Evolutionary conservation across 2,113 vertebrate species (phyloP), one percentile per base, ranked within the genome.

Genomic region (Cyanistes caeruleus): DNA sequence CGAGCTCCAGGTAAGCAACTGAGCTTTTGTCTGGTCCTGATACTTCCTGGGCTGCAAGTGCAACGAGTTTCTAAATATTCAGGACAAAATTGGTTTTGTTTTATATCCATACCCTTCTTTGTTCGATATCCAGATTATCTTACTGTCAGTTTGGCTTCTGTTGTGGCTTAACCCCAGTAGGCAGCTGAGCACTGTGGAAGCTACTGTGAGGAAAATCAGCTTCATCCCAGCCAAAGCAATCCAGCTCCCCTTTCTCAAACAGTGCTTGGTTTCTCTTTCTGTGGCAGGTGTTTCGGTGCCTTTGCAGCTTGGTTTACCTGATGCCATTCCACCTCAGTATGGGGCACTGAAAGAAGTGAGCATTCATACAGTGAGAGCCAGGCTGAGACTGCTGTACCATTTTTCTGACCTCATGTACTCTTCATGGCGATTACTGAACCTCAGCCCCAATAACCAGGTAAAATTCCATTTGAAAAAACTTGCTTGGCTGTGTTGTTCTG

Each of bases 371-470:
- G 98, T 98, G 33, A 94, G 98, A 73, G 98, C 98, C 28, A 94
- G 98, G 67, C 98, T 99, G 19, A 97, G 98, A 30, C 97, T 99
- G 52, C 98, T 99, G 4, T 99, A 99, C 95, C 98, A 99, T 84
- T 99, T 99, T 93, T 99, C 98, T 14, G 98, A 99, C 94, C 98
- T 99, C 95, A 98, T 99, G 98, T 99, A 99, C 64, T 98, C 98
- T 5, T 99, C 98, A 0, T 99, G 98, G 98, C 97, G 98, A 87
- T 93, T 99, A 4, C 97, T 99, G 49, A 99, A 99, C 77, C 98
- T 99, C 86, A 98, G 98, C 84, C 98, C 98, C 78, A 99, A 99
- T 92, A 99, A 98, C 77, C 98, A 99, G 98, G 98, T 99, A 97
- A 97, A 37, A n/a, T 27, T 15, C 27, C 13, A 17, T 69, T 48